Evolutionary conservation across 2,888 invertebrate genomes (phyloP), one percentile per base, ranked within the genome.

Genomic region (Thecocarcelia acutangulata): DNA sequence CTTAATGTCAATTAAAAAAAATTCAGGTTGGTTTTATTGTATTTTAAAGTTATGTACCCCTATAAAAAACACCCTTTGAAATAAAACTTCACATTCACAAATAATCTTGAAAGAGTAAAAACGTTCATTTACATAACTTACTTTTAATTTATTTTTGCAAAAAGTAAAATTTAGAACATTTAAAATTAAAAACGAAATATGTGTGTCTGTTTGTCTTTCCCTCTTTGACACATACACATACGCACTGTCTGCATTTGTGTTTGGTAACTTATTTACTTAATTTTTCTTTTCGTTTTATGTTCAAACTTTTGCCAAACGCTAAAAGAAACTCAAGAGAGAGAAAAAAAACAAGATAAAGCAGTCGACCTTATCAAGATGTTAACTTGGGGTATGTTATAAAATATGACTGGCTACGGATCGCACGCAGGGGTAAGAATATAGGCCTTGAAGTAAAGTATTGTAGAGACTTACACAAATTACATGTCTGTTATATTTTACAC

Each of bases 281-380:
- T 33, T 70, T 11, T 40, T 19, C 11, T n/a, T n/a, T 28, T 69
- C 2, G 0, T 8, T 40, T 46, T 46, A 3, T 56, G 8, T 19
- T 63, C 15, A 56, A 48, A 61, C 3, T 28, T 52, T 44, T 5
- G 13, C 33, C 13, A 66, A 28, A 58, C 6, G 12, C 42, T 50
- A 42, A 11, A 50, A 17, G 2, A 56, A 42, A 42, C 46, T 11
- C 5, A 42, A 19, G 19, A 15, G 19, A 11, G 3, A 28, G 50
- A 50, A 2, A 59, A 28, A 42, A 15, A 17, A 52, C 21, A 68
- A 59, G 52, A 59, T 75, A 68, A 68, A 68, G 12, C 48, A 70
- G 63, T 24, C 69, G 56, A 40, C 40, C 77, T 77, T 63, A 77
- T 77, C 69, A 77, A 77, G 77, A 70, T 77, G 48, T 64, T 54